Evolutionary conservation across 2,113 vertebrate genomes (phyloP), one percentile per base, ranked within the genome.

Genomic region (Uria lomvia): DNA sequence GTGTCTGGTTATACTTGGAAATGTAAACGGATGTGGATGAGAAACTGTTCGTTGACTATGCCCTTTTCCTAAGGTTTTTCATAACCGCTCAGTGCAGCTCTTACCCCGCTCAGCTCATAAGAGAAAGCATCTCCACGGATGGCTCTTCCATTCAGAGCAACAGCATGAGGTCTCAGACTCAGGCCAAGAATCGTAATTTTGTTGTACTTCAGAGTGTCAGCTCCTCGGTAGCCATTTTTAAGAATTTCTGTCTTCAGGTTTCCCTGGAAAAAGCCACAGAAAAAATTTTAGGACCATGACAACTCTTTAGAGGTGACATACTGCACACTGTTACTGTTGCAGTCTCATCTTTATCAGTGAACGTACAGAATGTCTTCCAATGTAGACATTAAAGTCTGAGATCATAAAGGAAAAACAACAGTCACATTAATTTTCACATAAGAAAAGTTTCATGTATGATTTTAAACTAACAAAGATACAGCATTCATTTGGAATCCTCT

Each of bases 151-250:
- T 96, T 97, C 83, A 97, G 5, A 77, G 77, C 34, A 82, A 94
- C 63, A 85, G 50, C 34, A 3, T 68, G 85, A 84, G 97, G 95
- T 79, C 63, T 97, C 92, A 38, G 81, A 32, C 58, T 82, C 77
- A 97, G 90, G 87, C 95, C 96, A 91, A 97, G 97, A 63, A 97
- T n/a, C 0, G 91, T 91, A 59, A 97, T 43, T 70, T 81, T 93
- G 66, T 87, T 91, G 70, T 95, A 97, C 32, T 50, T 66, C 79
- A 97, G 86, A 73, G 32, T 43, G 63, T 94, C 86, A 73, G 92
- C 92, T 47, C 88, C 92, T 36, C 5, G n/a, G 70, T 96, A 97
- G 75, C 84, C 93, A 42, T 98, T 96, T 96, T 96, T 94, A 58
- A 97, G 55, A 55, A 97, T 82, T 74, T 91, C 86, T 65, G 94